phyloP scores from a whole-genome alignment of 92 coral and sea anemone species.

The Phenganax marumi region DNA sequence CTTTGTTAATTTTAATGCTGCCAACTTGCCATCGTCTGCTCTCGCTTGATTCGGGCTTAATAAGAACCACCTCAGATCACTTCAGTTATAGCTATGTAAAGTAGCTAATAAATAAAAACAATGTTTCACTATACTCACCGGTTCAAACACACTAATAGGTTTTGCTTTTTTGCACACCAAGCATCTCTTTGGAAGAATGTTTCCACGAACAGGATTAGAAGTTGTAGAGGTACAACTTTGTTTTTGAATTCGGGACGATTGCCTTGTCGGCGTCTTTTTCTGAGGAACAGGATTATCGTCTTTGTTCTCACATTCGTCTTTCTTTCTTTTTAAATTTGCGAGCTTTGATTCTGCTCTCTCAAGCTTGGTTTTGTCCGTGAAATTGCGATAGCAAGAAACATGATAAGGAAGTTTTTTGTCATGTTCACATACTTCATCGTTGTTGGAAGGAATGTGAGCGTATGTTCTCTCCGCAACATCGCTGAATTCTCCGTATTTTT shows the following conservation, averaged over 20 bases:
- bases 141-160: slow-evolving; percentile 10
- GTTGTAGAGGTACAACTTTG: slow-evolving; percentile 2
- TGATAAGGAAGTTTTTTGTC: not conserved
- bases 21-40: slow-evolving; percentile 7
- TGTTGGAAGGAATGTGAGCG: slow-evolving; percentile 2
- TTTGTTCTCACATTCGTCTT: not conserved
- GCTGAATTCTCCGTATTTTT: slow-evolving; percentile 19
- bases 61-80: slow-evolving; percentile 2
- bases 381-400: slow-evolving; percentile 10
- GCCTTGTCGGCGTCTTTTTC: slow-evolving; percentile 8
- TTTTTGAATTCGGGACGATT: not conserved
- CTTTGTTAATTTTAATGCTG: not conserved
- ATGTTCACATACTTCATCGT: not conserved
- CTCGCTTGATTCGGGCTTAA: slow-evolving; percentile 1
- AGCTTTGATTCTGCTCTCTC: slow-evolving; percentile 3
- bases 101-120: not conserved
- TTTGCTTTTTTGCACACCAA: slow-evolving; percentile 9
- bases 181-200: not conserved
- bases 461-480: slow-evolving; percentile 10
- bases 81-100: not conserved
- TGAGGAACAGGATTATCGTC: not conserved
- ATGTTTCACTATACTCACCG: not conserved
- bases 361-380: slow-evolving; percentile 13
- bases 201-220: not conserved
- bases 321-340: slow-evolving; percentile 10